Evolutionary conservation across 2,888 invertebrate species (phyloP), one percentile per base, ranked within the genome.

Genomic region (Spodoptera picta): DNA sequence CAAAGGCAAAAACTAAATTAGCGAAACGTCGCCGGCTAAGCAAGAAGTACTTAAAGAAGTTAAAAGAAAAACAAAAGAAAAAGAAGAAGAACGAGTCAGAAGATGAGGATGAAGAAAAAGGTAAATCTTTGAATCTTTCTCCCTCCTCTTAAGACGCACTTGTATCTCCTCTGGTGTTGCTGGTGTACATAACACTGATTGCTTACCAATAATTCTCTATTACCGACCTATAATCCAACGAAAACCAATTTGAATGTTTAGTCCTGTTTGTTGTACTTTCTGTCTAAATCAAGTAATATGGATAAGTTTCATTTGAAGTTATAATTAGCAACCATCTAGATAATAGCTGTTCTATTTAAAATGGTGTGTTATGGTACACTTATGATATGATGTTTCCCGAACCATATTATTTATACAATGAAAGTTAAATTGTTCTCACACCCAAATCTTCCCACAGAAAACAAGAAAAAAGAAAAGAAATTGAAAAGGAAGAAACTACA

Each of bases 11-110:
- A 73, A 72, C 81, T 0, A 93, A 92, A 56, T 70, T 83, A 4
- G 79, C 83, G 0, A 92, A 91, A 55, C 85, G 86, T 1, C 83
- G 84, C 0, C 83, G 86, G 0, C 69, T 89, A 7, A 88, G 84
- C 61, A 90, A 90, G 69, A 91, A 89, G 54, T 77, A 88, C 53
- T 71, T 90, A 44, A 92, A 90, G 75, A 92, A 91, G 66, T 75
- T 91, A 24, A 92, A 91, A 77, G 87, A 89, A 4, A 92, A 90
- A 57, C 84, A 87, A 48, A 92, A 87, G 76, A 91, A 90, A 62
- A 92, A 89, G 71, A 88, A 83, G 67, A 91, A 85, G 52, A 36
- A 36, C 7, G 47, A 70, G 0, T 84, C 85, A 48, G 91, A 90
- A 23, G 82, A 84, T 11, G 83, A 85, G 23, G 79, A 83, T 7